Percentiles rank a stretch among this genome's conserved stretches.
phyloP scores from a whole-genome alignment of 2,888 invertebrate species.

The Abrostola tripartita region DNA sequence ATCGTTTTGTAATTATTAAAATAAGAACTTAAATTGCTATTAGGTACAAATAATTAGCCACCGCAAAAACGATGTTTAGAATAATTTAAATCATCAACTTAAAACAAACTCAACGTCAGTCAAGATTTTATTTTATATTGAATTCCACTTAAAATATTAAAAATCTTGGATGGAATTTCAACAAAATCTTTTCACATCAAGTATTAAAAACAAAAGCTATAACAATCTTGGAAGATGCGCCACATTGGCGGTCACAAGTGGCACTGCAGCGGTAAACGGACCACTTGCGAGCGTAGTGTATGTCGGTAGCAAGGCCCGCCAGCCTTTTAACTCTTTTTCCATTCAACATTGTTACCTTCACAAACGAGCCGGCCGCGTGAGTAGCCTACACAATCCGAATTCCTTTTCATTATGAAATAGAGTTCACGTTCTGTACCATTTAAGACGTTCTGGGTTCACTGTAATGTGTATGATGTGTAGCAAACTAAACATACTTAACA shows the following conservation, averaged over 20 bases:
- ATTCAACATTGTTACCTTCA: conserved; percentile 85
- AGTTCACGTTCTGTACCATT: conserved; percentile 55
- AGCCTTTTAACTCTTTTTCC: conserved; percentile 83
- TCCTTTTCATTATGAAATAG: conserved; percentile 63
- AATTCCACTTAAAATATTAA: neutral
- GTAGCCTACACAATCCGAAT: conserved; percentile 77
- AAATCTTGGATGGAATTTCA: conserved; percentile 24
- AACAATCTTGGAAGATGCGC: conserved; percentile 32
- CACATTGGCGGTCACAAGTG: conserved; percentile 50
- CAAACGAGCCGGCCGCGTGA: conserved; percentile 82
- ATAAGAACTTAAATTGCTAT: too few relatives aligned
- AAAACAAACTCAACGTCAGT: neutral
- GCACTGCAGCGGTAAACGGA: conserved; percentile 49
- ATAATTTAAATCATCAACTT: neutral
- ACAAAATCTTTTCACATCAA: conserved; percentile 24
- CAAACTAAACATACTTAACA: neutral
- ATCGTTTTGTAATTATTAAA: neutral
- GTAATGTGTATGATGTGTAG: conserved; percentile 46
- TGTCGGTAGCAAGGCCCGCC: conserved; percentile 57
- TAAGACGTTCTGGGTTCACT: conserved; percentile 46
- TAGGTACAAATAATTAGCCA: too few relatives aligned
- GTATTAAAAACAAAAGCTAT: conserved; percentile 34
- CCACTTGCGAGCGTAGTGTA: conserved; percentile 59
- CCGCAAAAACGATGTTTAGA: too few relatives aligned
- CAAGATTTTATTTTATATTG: too few relatives aligned